Evolutionary conservation across 2,797 vertebrate species (phyloP).

Genomic region (Phaenicophaeus curvirostris): DNA sequence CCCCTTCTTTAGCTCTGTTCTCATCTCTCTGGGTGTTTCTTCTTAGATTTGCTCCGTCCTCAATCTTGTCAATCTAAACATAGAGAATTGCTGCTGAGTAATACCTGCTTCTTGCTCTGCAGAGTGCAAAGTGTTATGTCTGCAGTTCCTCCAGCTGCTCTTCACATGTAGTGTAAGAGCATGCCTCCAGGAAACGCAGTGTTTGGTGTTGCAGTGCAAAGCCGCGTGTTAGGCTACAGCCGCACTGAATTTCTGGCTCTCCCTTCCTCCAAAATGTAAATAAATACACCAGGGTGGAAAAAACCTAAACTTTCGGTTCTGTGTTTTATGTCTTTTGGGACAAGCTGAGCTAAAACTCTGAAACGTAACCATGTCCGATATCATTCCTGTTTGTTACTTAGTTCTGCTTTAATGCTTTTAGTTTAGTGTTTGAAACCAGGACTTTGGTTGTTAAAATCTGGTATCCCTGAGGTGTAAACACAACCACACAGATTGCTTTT

Average conservation of each 20-base stretch:
- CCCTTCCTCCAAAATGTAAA: background rate
- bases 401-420: background rate
- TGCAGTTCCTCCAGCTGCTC: background rate
- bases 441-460: background rate
- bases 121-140: background rate
- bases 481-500: background rate
- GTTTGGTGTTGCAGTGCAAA: background rate
- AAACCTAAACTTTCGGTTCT: background rate
- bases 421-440: background rate
- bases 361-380: background rate
- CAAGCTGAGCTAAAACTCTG: background rate
- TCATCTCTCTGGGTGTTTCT: background rate
- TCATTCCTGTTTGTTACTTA: background rate
- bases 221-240: background rate
- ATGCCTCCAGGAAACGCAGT: background rate
- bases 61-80: background rate
- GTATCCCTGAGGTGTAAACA: background rate
- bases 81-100: slow-evolving; percentile 35
- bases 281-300: background rate
- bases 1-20: background rate
- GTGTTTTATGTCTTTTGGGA: background rate
- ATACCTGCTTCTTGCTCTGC: slow-evolving; percentile 9
- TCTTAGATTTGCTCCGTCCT: background rate
- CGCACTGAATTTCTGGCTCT: background rate
- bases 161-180: background rate